Base-by-base conservation (phyloP, 1,140 invertebrate genomes). In the Habropoda laboriosa region DNA sequence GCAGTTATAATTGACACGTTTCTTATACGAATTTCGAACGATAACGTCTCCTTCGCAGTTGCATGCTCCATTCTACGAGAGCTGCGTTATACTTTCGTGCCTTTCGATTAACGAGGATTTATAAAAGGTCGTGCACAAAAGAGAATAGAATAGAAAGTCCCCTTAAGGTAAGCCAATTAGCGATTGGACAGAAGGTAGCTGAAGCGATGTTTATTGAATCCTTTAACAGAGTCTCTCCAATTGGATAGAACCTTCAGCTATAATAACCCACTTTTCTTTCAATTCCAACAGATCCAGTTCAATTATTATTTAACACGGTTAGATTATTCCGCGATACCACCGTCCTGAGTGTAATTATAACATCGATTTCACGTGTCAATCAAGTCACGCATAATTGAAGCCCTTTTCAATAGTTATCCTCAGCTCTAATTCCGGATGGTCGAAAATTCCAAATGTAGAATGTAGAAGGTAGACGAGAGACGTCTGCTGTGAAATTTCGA, bases 81-180 rank as follows among this genome's bases (percentile, higher is more conserved):
- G 21, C 4, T 21, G 2, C 12, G 42, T 45, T 45, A 45, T 21
- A 49, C 8, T 24, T 53, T 10, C n/a, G 12, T 53, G 27, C 21
- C 21, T 27, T 72, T 81, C 71, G 61, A 76, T 72, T 76, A 83
- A 80, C 42, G 72, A 47, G 77, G 63, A 71, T 76, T 80, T 76
- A 80, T 40, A 55, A 72, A 73, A 67, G 58, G 38, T 47, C 13
- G 18, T 0, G n/a, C 18, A 16, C 4, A 47, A 18, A 32, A 42
- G 64, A 61, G 18, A 58, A 53, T 21, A n/a, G 32, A 42, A 64
- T 64, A 64, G 35, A 72, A 53, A 68, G 67, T 81, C 55, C 24
- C 49, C 53, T 42, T 45, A n/a, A 49, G 63, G 74, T 63, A 60
- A 45, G 35, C 42, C 32, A 66, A 61, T 30, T 49, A 75, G 47